Base-by-base conservation (phyloP, 2,888 invertebrate genomes). In the Leuctra nigra region DNA sequence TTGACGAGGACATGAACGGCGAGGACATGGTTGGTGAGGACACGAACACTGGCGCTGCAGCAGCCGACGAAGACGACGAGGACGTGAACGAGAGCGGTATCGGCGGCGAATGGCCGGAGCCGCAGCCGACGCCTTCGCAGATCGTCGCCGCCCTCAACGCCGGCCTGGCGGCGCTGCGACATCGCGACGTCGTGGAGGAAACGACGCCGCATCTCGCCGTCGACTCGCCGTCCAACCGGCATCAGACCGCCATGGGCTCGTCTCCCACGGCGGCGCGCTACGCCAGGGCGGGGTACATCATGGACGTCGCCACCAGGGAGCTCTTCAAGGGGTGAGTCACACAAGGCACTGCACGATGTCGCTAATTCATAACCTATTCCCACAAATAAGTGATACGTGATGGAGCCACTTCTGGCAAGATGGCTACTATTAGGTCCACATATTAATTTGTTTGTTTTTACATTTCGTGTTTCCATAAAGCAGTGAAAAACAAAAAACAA, bases 211-310 rank as follows among this genome's bases (percentile, higher is more conserved):
- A 55, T 13, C 56, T 65, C 20, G 54, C 56, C 16, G 25, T 48
- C 7, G 60, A 62, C 36, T 61, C 63, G 22, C 63, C 65, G 14
- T 63, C 65, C 14, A 65, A 61, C 61, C 77, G 82, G 38, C 89
- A 89, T 53, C 88, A 87, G 66, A 77, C 81, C 50, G 82, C 86
- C 0, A 77, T 86, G 0, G 81, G 81, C 50, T 85, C 86, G 0
- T 75, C 78, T 1, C 69, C 74, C 0, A 76, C 73, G 35, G 82
- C 86, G 0, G 78, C 82, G 16, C 75, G 79, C 2, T 62, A 87
- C 39, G 81, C 87, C 0, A 74, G 82, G 9, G 73, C 80, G 0
- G 91, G 86, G 0, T 83, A 81, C 65, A 80, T 82, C 1, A 80
- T 83, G 61, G 83, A 86, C 63, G 77, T 82, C 46, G 89, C 87